Evolutionary conservation across 2,888 invertebrate genomes (phyloP).

Genomic region (Boloria euphrosyne): DNA sequence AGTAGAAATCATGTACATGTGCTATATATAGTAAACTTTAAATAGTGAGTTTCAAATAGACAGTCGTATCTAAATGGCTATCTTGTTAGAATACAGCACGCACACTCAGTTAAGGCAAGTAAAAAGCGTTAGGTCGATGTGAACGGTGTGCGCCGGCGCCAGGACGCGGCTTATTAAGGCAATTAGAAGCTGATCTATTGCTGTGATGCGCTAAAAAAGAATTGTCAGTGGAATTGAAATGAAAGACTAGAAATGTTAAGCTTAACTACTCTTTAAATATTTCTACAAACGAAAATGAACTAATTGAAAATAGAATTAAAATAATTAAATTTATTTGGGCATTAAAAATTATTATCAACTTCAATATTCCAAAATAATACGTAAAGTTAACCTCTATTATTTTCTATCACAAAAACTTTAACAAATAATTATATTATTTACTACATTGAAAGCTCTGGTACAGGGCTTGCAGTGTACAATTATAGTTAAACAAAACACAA

Average conservation of each 20-base stretch:
- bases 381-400: too few species aligned
- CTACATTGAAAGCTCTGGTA: too few species aligned
- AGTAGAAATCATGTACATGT: conserved; percentile 6
- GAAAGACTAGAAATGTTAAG: conserved; percentile 7
- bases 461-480: background rate
- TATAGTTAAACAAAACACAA: conserved; percentile 33
- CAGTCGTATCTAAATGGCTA: conserved; percentile 14
- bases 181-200: conserved; percentile 68
- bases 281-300: too few species aligned
- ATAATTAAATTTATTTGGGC: too few species aligned
- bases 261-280: background rate
- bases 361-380: too few species aligned
- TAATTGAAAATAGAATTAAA: too few species aligned
- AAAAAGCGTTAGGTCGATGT: conserved; percentile 37
- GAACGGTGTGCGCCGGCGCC: conserved; percentile 49
- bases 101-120: conserved; percentile 26
- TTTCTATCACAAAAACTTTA: too few species aligned
- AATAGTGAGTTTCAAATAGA: conserved; percentile 13
- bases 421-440: too few species aligned
- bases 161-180: conserved; percentile 71
- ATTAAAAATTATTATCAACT: too few species aligned
- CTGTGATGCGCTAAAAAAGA: conserved; percentile 41
- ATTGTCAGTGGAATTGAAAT: conserved; percentile 25
- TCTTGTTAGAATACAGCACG: conserved; percentile 23
- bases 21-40: conserved; percentile 11